Percentiles rank a stretch among this genome's conserved stretches.
phyloP scores from a whole-genome alignment of 2,888 invertebrate species.

The Arctia plantaginis region DNA sequence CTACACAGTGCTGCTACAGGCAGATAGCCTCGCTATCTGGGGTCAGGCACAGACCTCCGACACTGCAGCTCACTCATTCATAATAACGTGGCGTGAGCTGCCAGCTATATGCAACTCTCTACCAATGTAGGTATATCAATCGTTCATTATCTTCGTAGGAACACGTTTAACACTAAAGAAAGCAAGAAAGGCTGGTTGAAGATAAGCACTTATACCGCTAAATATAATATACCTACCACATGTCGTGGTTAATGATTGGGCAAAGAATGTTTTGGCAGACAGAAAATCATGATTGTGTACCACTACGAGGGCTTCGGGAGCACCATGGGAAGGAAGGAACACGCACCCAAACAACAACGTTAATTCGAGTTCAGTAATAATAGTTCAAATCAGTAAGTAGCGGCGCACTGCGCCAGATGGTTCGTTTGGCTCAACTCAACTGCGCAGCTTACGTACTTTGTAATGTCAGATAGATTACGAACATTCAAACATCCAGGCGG shows the following conservation, averaged over 20 bases:
- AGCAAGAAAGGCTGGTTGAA: background rate
- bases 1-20: background rate
- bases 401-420: background rate
- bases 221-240: no score
- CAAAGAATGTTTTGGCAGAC: no score
- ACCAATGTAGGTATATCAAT: background rate
- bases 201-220: no score
- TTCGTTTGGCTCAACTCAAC: background rate
- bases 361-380: background rate
- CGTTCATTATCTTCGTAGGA: background rate
- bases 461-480: background rate
- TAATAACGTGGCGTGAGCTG: background rate
- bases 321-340: no score
- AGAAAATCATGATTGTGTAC: no score
- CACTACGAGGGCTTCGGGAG: no score
- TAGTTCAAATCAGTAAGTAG: background rate
- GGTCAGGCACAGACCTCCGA: slow-evolving; percentile 6
- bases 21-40: slow-evolving; percentile 14
- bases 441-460: background rate
- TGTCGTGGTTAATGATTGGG: no score
- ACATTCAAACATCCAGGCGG: background rate
- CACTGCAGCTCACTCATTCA: slow-evolving; percentile 4
- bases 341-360: background rate
- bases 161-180: background rate
- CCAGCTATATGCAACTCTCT: background rate